A percentile compares a stretch with the other conserved stretches of the same genome.
phyloP scores from a whole-genome alignment of 2,113 vertebrate species.

The Crotophaga sulcirostris region DNA sequence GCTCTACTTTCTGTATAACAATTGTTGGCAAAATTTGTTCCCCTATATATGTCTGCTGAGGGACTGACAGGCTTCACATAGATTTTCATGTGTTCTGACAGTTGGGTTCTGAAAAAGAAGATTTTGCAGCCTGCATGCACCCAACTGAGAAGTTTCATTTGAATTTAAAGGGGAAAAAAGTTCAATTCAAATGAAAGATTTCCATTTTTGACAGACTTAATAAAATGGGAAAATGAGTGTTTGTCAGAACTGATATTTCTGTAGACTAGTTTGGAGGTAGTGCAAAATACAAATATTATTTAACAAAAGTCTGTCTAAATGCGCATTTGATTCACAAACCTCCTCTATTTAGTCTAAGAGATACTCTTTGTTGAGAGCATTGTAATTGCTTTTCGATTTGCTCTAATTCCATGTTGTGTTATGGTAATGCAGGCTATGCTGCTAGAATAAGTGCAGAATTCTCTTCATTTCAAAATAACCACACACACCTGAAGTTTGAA shows the following conservation, averaged over 20 bases:
- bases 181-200: neutral
- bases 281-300: neutral
- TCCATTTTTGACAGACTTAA: neutral
- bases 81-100: neutral
- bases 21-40: neutral
- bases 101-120: neutral
- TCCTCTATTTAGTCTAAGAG: neutral
- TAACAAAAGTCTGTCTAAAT: neutral
- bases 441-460: neutral
- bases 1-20: neutral
- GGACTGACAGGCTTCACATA: neutral
- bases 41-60: accelerated
- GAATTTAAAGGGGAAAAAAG: neutral
- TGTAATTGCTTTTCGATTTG: neutral
- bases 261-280: neutral
- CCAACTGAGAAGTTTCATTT: neutral
- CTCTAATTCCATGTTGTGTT: neutral
- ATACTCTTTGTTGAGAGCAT: neutral
- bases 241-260: neutral
- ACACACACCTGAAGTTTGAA: neutral
- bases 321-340: neutral
- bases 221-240: neutral
- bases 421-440: neutral
- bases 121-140: neutral
- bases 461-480: neutral